Conservation (phyloP, 2,888 invertebrate genomes). For the Girardia tigrina region DNA sequence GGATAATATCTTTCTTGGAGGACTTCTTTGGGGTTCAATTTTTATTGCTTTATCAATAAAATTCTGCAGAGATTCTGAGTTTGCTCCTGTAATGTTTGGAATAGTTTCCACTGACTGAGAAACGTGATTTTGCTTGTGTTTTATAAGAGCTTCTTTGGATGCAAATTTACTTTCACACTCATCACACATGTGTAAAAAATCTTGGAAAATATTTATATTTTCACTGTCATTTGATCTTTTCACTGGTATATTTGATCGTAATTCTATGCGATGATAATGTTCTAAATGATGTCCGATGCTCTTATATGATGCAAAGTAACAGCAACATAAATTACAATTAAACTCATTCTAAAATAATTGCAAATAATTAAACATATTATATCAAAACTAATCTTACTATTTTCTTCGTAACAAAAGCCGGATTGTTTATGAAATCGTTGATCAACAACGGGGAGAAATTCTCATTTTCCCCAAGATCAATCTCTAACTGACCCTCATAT, state of each 20-base stretch:
- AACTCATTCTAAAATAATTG: neutral
- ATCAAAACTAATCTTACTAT: neutral
- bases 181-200: neutral
- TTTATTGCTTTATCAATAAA: neutral
- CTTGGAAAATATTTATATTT: neutral
- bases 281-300: constrained; percentile 7
- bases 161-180: neutral
- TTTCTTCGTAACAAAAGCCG: neutral
- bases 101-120: neutral
- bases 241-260: neutral
- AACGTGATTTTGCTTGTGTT: neutral
- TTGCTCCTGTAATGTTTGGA: neutral
- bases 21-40: neutral
- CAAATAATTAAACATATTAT: neutral
- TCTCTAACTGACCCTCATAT: neutral
- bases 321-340: constrained; percentile 13
- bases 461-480: constrained; percentile 8
- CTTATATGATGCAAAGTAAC: constrained; percentile 7
- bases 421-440: constrained; percentile 19
- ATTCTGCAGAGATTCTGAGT: neutral
- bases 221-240: neutral
- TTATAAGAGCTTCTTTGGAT: neutral
- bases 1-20: neutral
- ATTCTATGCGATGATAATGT: neutral
- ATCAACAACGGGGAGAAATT: neutral